These are phyloP conservation scores for Carposina sasakii DNA, from an alignment of 1,140 invertebrate species.

Conservation along the genomic window DNA sequence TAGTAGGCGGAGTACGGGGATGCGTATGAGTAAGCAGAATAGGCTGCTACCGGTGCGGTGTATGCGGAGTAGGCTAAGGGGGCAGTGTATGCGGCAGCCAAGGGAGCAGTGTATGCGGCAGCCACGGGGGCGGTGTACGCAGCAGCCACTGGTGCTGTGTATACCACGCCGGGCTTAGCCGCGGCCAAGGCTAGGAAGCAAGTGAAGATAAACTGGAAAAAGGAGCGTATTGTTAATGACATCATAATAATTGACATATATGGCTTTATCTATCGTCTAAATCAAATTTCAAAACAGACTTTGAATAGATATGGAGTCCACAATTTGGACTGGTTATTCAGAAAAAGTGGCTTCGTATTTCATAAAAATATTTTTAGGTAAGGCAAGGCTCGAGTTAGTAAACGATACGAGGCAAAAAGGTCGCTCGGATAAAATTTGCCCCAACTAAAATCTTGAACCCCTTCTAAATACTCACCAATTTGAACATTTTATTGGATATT, in stretches of 20 bases:
- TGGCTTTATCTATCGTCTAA: too few relatives aligned
- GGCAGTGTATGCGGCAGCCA: constrained; percentile 30
- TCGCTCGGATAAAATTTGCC: too few relatives aligned
- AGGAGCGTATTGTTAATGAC: too few relatives aligned
- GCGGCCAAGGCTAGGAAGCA: constrained; percentile 42
- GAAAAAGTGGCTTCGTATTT: too few relatives aligned
- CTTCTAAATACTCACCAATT: constrained; percentile 30
- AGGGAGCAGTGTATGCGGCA: constrained; percentile 43
- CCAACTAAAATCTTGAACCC: too few relatives aligned
- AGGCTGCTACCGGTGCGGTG: constrained; percentile 49
- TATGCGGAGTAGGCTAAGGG: constrained; percentile 54
- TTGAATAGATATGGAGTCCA: too few relatives aligned
- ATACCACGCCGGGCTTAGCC: constrained; percentile 21
- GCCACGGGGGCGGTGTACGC: constrained; percentile 42
- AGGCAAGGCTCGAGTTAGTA: too few relatives aligned
- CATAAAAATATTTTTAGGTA: too few relatives aligned
- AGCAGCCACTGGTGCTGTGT: constrained; percentile 27
- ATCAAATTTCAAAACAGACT: too few relatives aligned
- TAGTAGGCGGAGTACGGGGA: constrained; percentile 47
- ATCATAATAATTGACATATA: too few relatives aligned
- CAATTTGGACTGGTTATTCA: too few relatives aligned
- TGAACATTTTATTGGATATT: constrained; percentile 29
- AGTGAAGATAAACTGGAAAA: constrained; percentile 53
- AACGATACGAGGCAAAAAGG: too few relatives aligned
- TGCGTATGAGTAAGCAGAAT: constrained; percentile 47